phyloP scores from a whole-genome alignment of 2,888 invertebrate species.

The Tanytarsus gracilentus region DNA sequence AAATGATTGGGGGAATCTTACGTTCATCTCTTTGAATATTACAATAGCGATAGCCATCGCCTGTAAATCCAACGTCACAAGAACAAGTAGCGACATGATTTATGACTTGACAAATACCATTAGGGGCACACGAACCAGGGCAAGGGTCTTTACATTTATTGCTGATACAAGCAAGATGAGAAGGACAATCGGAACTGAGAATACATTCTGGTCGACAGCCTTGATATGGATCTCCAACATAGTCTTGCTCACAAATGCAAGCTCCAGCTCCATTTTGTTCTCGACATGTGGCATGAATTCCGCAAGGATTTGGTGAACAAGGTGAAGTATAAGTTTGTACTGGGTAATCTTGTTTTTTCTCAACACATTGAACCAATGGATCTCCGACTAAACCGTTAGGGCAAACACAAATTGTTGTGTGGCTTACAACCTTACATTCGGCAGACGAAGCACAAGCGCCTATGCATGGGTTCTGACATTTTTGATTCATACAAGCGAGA shows the following conservation, averaged over 20 bases:
- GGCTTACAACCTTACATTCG: slow-evolving; percentile 63
- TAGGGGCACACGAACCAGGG: slow-evolving; percentile 72
- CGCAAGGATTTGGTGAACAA: slow-evolving; percentile 81
- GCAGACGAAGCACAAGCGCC: slow-evolving; percentile 62
- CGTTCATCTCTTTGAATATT: too few relatives aligned
- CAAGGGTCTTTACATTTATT: slow-evolving; percentile 82
- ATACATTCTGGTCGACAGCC: slow-evolving; percentile 82
- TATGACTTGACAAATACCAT: slow-evolving; percentile 73
- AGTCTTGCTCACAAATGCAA: slow-evolving; percentile 70
- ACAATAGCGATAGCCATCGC: slow-evolving; percentile 65
- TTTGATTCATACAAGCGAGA: slow-evolving; percentile 45
- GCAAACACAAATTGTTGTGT: slow-evolving; percentile 70
- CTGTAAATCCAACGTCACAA: slow-evolving; percentile 60
- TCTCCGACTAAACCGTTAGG: slow-evolving; percentile 62
- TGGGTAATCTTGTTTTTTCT: too few relatives aligned
- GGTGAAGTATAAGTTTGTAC: slow-evolving; percentile 59
- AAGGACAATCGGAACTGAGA: slow-evolving; percentile 73
- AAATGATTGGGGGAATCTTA: too few relatives aligned
- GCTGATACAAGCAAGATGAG: slow-evolving; percentile 70
- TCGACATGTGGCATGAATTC: slow-evolving; percentile 69
- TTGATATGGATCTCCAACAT: slow-evolving; percentile 77
- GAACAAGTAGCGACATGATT: slow-evolving; percentile 82
- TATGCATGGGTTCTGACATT: slow-evolving; percentile 64
- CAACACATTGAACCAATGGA: slow-evolving; percentile 54
- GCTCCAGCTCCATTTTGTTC: slow-evolving; percentile 69